Base-by-base conservation (phyloP, 2,797 vertebrate genomes). In the Channallabes apus region DNA sequence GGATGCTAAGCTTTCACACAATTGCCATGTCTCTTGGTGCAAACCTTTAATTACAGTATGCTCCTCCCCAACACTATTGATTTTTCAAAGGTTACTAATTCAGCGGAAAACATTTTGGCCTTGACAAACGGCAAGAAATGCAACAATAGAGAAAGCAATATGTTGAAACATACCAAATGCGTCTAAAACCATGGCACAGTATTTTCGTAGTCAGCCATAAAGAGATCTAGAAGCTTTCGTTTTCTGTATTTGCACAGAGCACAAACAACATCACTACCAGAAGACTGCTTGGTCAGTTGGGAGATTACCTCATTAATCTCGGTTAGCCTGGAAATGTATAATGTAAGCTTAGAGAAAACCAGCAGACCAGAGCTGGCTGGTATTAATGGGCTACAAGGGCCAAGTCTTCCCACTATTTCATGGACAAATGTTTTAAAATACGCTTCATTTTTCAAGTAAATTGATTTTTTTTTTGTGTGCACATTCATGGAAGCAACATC, bases 241-340 rank as follows among this genome's bases (percentile, higher is more conserved):
- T 54, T n/a, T 64, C 18, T 62, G n/a, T 67, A 51, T 79, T 79
- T 69, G 64, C 72, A 76, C 41, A 67, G 27, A 67, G 20, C 6
- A 58, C 76, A 56, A 78, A 59, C 14, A 62, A 46, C 9, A 35
- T 46, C n/a, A 75, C 46, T 83, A 65, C 24, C 61, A 65, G 38
- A 64, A 51, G 61, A 61, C 58, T 22, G 38, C 71, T 67, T 14
- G 27, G 82, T 67, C 82, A 76, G 32, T n/a, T 4, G 41, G 41
- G 61, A 84, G 82, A 78, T 78, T 84, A 77, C 62, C 38, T 85
- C 77, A 85, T 85, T 80, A 80, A 64, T 54, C 68, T 62, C 24
- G 14, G 32, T 72, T 85, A 72, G 54, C n/a, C 35, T 80, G 76
- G 65, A 51, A 59, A 24, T 71, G 71, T n/a, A 84, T 17, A 67